These are phyloP conservation scores for Neopelma chrysocephalum DNA, from an alignment of 2,797 vertebrate species.

Conservation along the genomic window DNA sequence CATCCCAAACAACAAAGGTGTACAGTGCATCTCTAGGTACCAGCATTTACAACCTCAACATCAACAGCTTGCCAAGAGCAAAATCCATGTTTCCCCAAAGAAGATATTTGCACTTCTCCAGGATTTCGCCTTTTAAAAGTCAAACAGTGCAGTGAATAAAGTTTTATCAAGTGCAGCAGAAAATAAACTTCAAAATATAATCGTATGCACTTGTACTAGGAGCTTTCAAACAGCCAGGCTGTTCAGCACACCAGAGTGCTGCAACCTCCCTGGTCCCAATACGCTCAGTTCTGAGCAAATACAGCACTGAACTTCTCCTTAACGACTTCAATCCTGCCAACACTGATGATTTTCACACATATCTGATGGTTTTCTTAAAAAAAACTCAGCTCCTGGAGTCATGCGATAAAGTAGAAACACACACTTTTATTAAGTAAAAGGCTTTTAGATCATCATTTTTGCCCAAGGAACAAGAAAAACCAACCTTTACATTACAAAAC, in stretches of 20 bases:
- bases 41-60: neutral
- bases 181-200: conserved; percentile 18
- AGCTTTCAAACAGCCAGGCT: neutral
- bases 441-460: neutral
- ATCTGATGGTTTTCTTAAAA: conserved; percentile 11
- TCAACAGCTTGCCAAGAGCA: neutral
- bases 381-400: neutral
- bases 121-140: neutral
- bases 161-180: neutral
- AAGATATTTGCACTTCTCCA: neutral
- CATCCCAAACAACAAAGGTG: rapidly evolving
- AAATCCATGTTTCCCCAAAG: neutral
- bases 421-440: neutral
- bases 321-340: neutral
- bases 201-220: neutral
- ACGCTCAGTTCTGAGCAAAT: neutral
- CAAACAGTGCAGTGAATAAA: neutral
- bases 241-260: neutral
- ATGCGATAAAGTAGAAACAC: neutral
- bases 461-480: neutral
- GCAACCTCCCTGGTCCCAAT: neutral
- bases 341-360: conserved; percentile 9
- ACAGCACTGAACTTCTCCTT: neutral
- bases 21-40: neutral
- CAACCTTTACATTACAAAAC: neutral